A percentile compares a stretch with the other conserved stretches of the same genome.
phyloP scores from a whole-genome alignment of 2,113 vertebrate genomes.

The Varanus salvator region DNA sequence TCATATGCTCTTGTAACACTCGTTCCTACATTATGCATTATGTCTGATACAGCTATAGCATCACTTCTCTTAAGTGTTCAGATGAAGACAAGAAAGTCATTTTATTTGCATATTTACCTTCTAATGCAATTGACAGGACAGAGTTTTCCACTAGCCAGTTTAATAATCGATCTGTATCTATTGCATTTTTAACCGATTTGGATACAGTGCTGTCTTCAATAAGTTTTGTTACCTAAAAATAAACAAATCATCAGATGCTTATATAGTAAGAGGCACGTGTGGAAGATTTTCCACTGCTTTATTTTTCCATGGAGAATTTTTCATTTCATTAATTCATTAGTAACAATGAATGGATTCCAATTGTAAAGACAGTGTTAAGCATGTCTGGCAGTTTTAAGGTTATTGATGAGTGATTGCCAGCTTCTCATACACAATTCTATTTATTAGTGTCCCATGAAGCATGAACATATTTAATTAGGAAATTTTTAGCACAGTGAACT shows the following conservation, averaged over 20 bases:
- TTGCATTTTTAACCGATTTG: slow-evolving; percentile 97
- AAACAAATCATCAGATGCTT: slow-evolving; percentile 28
- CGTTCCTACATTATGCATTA: background rate
- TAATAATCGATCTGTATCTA: slow-evolving; percentile 93
- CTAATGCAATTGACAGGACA: slow-evolving; percentile 95
- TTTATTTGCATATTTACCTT: slow-evolving; percentile 82
- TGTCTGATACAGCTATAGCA: background rate
- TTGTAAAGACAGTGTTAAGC: no score
- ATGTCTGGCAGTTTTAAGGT: no score
- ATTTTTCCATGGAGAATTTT: no score
- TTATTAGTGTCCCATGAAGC: no score
- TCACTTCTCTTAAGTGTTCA: background rate
- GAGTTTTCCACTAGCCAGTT: slow-evolving; percentile 99
- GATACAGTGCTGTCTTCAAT: slow-evolving; percentile 99
- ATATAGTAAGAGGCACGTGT: background rate
- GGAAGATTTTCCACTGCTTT: no score
- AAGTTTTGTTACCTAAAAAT: slow-evolving; percentile 92
- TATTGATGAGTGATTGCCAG: no score
- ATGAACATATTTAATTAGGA: background rate
- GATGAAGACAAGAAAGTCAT: background rate
- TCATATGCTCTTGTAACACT: background rate
- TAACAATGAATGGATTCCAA: no score
- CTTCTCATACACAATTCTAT: no score
- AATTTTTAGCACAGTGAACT: slow-evolving; percentile 38
- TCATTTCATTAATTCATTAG: no score